Base-by-base conservation (phyloP, 2,113 vertebrate species). In the Microcebus griseorufus region DNA sequence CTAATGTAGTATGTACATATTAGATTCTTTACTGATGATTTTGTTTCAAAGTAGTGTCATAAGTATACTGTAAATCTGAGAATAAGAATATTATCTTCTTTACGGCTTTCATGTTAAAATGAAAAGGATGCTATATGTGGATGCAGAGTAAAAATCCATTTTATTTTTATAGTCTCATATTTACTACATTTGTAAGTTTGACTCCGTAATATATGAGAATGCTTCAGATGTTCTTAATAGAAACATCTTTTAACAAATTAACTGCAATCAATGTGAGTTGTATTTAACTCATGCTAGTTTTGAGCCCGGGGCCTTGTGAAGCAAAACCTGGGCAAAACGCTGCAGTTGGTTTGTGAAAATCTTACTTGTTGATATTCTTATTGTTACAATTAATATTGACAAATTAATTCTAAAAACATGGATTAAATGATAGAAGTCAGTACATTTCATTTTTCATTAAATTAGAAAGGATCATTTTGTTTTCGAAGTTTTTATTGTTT, bases 61-160 rank as follows among this genome's bases (percentile, higher is more conserved):
- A 4, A 92, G 58, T 82, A 42, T 53, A 39, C 12, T 55, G 32
- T 70, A 75, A 72, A 93, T 92, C 37, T 78, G 42, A 95, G 39
- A 93, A 90, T 64, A 94, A 96, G 69, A 27, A 58, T 84, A 39
- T 32, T 75, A 48, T 65, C 64, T 42, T 94, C 37, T 75, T 80
- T 32, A 80, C 25, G 9, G 6, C 53, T 88, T 96, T 80, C n/a
- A 8, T 80, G n/a, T 80, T 88, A 93, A 93, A 65, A 51, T 72
- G 42, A 73, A 62, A 37, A 29, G 48, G 51, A 87, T 0, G 37
- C 16, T 67, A 0, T 45, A 14, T 27, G 14, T 83, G 39, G 16
- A 58, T 70, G 37, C 39, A 62, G 18, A 14, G 2, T 89, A 11
- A 93, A 96, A 95, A 85, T 79, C 37, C 29, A 37, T 45, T 82